phyloP scores from a whole-genome alignment of 2,888 invertebrate species.

The Microplitis deprimator region DNA sequence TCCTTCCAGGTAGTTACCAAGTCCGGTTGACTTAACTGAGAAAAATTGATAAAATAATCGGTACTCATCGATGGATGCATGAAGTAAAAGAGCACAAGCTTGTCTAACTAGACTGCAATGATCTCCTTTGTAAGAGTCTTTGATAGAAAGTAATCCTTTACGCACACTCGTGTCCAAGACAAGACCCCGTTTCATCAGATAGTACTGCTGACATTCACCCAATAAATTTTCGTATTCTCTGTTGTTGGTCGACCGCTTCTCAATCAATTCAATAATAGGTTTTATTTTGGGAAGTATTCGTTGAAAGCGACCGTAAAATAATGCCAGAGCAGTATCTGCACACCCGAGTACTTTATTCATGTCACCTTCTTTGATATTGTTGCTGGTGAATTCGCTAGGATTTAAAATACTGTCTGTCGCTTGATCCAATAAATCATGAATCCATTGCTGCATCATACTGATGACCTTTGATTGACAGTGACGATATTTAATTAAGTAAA shows the following conservation, averaged over 20 bases:
- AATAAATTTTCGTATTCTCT: constrained; percentile 84
- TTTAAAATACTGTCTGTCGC: constrained; percentile 78
- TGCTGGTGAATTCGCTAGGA: constrained; percentile 46
- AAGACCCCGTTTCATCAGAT: constrained; percentile 81
- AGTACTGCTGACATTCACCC: constrained; percentile 86
- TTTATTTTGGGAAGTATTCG: constrained; percentile 90
- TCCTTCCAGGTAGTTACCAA: constrained; percentile 85
- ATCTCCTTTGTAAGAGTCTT: constrained; percentile 78
- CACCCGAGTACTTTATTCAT: constrained; percentile 57
- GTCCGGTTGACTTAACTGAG: constrained; percentile 76
- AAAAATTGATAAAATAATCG: constrained; percentile 94
- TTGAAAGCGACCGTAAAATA: constrained; percentile 96
- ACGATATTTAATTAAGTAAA: constrained; percentile 87
- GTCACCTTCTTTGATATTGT: constrained; percentile 43
- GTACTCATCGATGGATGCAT: constrained; percentile 95
- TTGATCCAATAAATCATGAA: constrained; percentile 82
- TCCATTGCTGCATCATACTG: constrained; percentile 84
- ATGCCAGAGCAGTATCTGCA: constrained; percentile 83
- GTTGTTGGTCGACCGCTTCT: constrained; percentile 81
- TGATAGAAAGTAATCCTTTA: constrained; percentile 64
- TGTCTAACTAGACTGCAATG: constrained; percentile 89
- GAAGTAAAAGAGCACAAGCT: constrained; percentile 91
- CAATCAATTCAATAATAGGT: constrained; percentile 86
- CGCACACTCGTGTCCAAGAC: constrained; percentile 75
- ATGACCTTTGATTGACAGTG: constrained; percentile 88